Evolutionary conservation across 2,888 invertebrate species (phyloP), one percentile per base, ranked within the genome.

Genomic region (Drosophila nr. perissopoda): DNA sequence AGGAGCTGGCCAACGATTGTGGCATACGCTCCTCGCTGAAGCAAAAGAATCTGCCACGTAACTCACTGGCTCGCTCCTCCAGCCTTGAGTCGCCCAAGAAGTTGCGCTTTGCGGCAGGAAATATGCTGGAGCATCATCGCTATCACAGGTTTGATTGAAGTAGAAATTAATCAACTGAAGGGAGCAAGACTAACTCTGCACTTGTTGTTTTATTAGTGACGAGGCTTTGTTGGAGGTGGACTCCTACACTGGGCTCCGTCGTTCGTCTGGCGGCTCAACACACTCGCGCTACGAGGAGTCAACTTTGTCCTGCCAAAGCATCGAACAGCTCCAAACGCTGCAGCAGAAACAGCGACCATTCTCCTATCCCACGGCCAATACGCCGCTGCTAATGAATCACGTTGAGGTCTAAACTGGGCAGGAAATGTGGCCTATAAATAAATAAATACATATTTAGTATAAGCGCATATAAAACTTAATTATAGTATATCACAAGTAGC

Each of bases 41-140:
- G 90, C 96, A 95, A 75, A 95, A 95, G 83, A 95, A 94, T 73
- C 94, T 95, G 89, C 94, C 94, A 88, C 94, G 91, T 91, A 92
- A 91, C 69, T 95, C 92, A 88, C 93, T 93, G 90, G 95, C 93
- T 84, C 94, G 97, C 68, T 97, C 97, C 80, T 96, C 96, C 81
- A 97, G 97, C 92, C 94, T 96, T 88, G 97, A 97, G 92, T 97
- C 97, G 74, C 97, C 97, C 58, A 97, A 97, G 92, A 95, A 96
- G 83, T 93, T 97, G 69, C 94, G 97, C 72, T 97, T 97, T 90
- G 97, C 96, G 2, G 95, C 96, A 29, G 96, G 95, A 21, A 95
- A 95, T 83, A 94, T 95, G 74, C 92, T 96, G 77, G 93, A 93
- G 67, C 92, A 93, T 75, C 93, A 93, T 86, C 92, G 93, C 4